Conservation (phyloP, 2,797 vertebrate genomes). For the Macroramphosus scolopax region DNA sequence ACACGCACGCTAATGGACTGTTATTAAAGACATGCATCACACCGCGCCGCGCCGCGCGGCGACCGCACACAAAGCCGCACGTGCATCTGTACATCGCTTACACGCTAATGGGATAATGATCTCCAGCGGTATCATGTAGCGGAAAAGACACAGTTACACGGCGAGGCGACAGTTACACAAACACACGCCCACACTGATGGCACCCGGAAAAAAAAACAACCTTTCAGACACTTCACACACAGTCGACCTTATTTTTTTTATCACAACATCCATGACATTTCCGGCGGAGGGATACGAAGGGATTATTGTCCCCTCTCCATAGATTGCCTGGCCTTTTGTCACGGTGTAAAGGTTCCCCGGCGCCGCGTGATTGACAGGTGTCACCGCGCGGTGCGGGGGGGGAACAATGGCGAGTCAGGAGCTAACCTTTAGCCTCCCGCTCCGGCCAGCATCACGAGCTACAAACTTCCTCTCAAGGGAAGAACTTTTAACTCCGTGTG, state of each 20-base stretch:
- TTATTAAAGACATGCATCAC: slow-evolving; percentile 79
- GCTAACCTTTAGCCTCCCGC: slow-evolving; percentile 41
- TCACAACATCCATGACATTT: slow-evolving; percentile 59
- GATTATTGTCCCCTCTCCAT: slow-evolving; percentile 6
- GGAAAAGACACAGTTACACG: slow-evolving; percentile 13
- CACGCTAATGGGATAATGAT: slow-evolving; percentile 31
- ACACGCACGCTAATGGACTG: slow-evolving; percentile 52
- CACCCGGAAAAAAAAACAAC: background rate
- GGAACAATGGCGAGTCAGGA: slow-evolving; percentile 40
- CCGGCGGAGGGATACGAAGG: slow-evolving; percentile 29
- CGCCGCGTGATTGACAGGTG: slow-evolving; percentile 61
- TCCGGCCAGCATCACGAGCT: background rate
- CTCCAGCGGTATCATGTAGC: slow-evolving; percentile 44
- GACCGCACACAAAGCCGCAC: slow-evolving; percentile 58
- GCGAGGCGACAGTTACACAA: background rate
- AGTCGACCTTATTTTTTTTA: slow-evolving; percentile 19
- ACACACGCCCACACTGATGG: too few species aligned
- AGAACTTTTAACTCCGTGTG: too few species aligned
- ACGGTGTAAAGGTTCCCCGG: slow-evolving; percentile 47
- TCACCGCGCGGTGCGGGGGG: slow-evolving; percentile 4
- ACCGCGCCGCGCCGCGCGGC: slow-evolving; percentile 43
- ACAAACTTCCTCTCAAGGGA: slow-evolving; percentile 26
- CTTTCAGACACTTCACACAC: background rate
- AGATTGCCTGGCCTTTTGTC: slow-evolving; percentile 39
- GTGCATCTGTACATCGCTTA: slow-evolving; percentile 8